phyloP scores from a whole-genome alignment of 2,888 invertebrate genomes.

The Protophormia terraenovae region DNA sequence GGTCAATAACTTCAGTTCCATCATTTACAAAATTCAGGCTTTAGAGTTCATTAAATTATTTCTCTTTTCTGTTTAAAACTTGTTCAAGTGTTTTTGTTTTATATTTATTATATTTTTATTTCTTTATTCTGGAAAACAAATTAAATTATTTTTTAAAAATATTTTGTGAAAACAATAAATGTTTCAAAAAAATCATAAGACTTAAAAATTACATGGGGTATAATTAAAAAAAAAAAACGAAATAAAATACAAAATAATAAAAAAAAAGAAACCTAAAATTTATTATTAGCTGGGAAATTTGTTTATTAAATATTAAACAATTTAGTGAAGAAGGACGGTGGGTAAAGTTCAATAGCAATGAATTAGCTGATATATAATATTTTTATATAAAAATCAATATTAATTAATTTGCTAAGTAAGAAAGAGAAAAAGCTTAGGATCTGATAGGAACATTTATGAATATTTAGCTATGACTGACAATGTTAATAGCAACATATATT shows the following conservation, averaged over 20 bases:
- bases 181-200: constrained; percentile 18
- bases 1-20: constrained; percentile 72
- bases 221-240: not conserved
- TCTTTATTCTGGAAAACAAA: constrained; percentile 65
- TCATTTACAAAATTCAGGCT: constrained; percentile 63
- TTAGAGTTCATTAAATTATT: constrained; percentile 26
- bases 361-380: constrained; percentile 1
- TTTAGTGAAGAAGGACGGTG: not conserved
- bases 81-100: constrained; percentile 37
- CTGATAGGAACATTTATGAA: not conserved
- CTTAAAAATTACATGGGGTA: constrained; percentile 1
- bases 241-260: not conserved
- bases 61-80: not conserved
- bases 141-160: constrained; percentile 63
- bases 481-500: too few species aligned
- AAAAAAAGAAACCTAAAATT: not conserved
- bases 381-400: constrained; percentile 9
- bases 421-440: not conserved
- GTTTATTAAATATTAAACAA: not conserved
- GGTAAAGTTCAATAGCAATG: not conserved
- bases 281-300: not conserved
- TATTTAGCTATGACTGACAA: not conserved
- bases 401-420: not conserved
- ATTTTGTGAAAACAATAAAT: constrained; percentile 41
- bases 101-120: constrained; percentile 4